phyloP scores from a whole-genome alignment of 2,113 vertebrate species.

The Eulacestoma nigropectus region DNA sequence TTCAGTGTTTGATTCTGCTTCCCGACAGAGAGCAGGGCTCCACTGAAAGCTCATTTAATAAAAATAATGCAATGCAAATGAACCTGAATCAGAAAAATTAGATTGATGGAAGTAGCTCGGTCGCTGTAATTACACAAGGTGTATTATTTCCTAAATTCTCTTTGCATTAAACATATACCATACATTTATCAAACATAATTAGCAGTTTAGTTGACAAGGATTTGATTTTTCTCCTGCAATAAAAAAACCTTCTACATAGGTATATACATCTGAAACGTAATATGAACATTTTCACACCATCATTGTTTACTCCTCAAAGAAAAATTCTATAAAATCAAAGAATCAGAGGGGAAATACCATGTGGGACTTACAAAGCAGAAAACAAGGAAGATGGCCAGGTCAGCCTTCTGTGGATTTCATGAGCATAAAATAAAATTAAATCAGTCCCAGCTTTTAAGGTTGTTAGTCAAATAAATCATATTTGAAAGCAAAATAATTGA shows the following conservation, averaged over 20 bases:
- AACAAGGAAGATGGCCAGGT: slow-evolving; percentile 19
- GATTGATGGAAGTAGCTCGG: slow-evolving; percentile 75
- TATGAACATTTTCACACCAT: slow-evolving; percentile 40
- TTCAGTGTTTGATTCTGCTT: not conserved
- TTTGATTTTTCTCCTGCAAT: slow-evolving; percentile 78
- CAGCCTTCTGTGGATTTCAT: slow-evolving; percentile 60
- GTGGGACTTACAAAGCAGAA: slow-evolving; percentile 23
- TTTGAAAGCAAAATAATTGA: slow-evolving; percentile 64
- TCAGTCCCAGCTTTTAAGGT: slow-evolving; percentile 69
- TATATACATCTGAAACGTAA: slow-evolving; percentile 49
- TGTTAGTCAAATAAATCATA: slow-evolving; percentile 60
- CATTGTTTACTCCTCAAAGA: slow-evolving; percentile 60
- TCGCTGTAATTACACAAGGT: slow-evolving; percentile 79
- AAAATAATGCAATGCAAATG: slow-evolving; percentile 78
- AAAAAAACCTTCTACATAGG: slow-evolving; percentile 65
- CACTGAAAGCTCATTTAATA: slow-evolving; percentile 72
- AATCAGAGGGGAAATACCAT: not conserved
- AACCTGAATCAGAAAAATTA: slow-evolving; percentile 73
- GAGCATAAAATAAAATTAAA: slow-evolving; percentile 65
- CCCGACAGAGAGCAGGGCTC: slow-evolving; percentile 51
- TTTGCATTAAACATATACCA: slow-evolving; percentile 78
- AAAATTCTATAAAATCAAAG: not conserved
- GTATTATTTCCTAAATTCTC: slow-evolving; percentile 79
- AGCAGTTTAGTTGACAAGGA: slow-evolving; percentile 82
- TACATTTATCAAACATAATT: slow-evolving; percentile 85